Conservation (phyloP, 2,888 invertebrate genomes). For the Punctoribates punctum region DNA sequence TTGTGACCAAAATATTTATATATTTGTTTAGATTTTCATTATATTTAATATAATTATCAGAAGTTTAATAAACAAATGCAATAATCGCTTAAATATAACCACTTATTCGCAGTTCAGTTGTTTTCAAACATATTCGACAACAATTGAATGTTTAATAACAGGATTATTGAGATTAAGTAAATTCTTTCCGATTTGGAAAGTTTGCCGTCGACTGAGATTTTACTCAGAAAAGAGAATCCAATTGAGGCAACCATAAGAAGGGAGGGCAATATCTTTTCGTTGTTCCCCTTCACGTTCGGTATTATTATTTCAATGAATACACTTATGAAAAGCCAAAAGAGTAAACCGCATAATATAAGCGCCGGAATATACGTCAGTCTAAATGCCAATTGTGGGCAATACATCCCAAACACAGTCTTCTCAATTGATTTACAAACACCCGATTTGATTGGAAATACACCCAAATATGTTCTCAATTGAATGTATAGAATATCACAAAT, state of each 20-base stretch:
- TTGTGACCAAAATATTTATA: too few species aligned
- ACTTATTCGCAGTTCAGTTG: not conserved
- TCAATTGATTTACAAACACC: not conserved
- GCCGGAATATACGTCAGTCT: conserved; percentile 14
- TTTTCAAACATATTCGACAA: not conserved
- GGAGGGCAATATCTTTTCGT: not conserved
- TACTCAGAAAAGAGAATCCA: not conserved
- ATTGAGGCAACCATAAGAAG: not conserved
- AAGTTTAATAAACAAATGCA: too few species aligned
- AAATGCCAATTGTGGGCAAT: not conserved
- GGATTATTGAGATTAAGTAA: not conserved
- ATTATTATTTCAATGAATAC: not conserved
- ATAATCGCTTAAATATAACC: too few species aligned
- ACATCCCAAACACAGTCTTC: not conserved
- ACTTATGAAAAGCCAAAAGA: not conserved
- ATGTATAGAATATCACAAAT: too few species aligned
- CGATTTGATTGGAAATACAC: too few species aligned
- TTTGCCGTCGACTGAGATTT: not conserved
- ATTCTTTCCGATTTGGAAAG: not conserved
- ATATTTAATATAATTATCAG: too few species aligned
- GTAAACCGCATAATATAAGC: not conserved
- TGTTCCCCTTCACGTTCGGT: not conserved
- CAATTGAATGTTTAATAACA: not conserved
- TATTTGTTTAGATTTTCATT: too few species aligned
- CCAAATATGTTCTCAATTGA: too few species aligned